phyloP scores from a whole-genome alignment of 2,113 vertebrate genomes.

The Alethe castanea region DNA sequence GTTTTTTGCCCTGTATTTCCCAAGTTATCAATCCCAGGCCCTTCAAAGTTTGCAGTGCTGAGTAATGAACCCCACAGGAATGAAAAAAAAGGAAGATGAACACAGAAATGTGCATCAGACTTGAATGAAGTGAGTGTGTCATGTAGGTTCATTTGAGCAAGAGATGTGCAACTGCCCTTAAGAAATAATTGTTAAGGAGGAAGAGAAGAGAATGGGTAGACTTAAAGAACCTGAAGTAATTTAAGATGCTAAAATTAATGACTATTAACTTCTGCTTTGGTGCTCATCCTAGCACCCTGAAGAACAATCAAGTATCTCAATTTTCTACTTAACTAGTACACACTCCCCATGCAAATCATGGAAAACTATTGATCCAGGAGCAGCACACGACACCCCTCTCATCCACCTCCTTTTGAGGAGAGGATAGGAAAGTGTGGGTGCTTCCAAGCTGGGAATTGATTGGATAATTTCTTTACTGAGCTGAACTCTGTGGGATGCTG shows the following conservation, averaged over 20 bases:
- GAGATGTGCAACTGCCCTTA: background rate
- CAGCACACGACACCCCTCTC: background rate
- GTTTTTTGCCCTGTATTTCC: background rate
- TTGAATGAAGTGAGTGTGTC: background rate
- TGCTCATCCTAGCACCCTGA: conserved; percentile 6
- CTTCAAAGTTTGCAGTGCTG: background rate
- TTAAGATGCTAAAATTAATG: conserved; percentile 28
- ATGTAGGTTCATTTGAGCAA: background rate
- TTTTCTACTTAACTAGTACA: conserved; percentile 8
- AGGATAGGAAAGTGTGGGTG: background rate
- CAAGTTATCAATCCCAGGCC: background rate
- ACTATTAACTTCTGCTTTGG: conserved; percentile 13
- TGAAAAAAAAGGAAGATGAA: background rate
- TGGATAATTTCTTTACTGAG: background rate
- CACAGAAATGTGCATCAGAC: background rate
- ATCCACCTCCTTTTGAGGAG: background rate
- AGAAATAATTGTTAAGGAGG: background rate
- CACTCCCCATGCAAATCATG: background rate
- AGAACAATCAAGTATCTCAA: conserved; percentile 11
- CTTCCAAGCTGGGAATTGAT: background rate
- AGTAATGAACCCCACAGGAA: background rate
- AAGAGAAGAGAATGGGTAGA: background rate
- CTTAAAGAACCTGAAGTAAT: conserved; percentile 7
- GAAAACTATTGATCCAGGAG: background rate
- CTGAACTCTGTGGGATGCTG: background rate